Percentiles rank a stretch among this genome's conserved stretches.
These are phyloP conservation scores for Gephyroberyx darwinii DNA, from an alignment of 2,797 vertebrate genomes.

Conservation along the genomic window DNA sequence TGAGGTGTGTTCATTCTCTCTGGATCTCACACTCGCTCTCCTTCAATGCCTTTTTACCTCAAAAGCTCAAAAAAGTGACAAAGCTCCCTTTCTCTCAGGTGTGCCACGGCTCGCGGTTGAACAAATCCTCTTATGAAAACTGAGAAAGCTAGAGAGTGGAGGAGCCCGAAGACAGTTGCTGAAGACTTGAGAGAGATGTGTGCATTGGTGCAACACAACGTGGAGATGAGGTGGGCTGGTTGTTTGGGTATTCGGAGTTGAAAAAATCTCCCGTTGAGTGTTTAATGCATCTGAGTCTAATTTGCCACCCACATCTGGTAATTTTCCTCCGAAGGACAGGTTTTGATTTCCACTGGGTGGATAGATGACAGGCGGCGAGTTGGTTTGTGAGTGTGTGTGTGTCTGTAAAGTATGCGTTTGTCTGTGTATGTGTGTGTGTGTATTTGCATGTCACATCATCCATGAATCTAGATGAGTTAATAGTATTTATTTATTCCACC, in stretches of 20 bases:
- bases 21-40: slow-evolving; percentile 27
- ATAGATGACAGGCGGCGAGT: slow-evolving; percentile 30
- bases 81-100: slow-evolving; percentile 38
- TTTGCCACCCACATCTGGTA: slow-evolving; percentile 37
- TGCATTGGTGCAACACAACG: slow-evolving; percentile 19
- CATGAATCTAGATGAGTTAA: slow-evolving; percentile 17
- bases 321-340: slow-evolving; percentile 38
- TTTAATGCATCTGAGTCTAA: slow-evolving; percentile 50
- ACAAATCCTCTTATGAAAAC: slow-evolving; percentile 48
- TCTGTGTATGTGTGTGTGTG: slow-evolving; percentile 4
- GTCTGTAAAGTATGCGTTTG: not conserved
- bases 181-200: slow-evolving; percentile 7
- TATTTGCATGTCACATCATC: slow-evolving; percentile 35
- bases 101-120: slow-evolving; percentile 16
- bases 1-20: slow-evolving; percentile 14
- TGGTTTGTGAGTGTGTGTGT: slow-evolving; percentile 45
- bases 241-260: slow-evolving; percentile 44
- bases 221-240: slow-evolving; percentile 4
- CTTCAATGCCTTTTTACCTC: slow-evolving; percentile 34
- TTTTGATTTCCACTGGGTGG: slow-evolving; percentile 36
- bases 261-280: slow-evolving; percentile 38
- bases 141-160: slow-evolving; percentile 11
- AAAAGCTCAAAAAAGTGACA: slow-evolving; percentile 25
- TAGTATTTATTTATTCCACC: slow-evolving; percentile 40
- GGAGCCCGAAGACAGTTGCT: slow-evolving; percentile 22